Conservation (phyloP, 2,797 vertebrate genomes). For the Falco cherrug region DNA sequence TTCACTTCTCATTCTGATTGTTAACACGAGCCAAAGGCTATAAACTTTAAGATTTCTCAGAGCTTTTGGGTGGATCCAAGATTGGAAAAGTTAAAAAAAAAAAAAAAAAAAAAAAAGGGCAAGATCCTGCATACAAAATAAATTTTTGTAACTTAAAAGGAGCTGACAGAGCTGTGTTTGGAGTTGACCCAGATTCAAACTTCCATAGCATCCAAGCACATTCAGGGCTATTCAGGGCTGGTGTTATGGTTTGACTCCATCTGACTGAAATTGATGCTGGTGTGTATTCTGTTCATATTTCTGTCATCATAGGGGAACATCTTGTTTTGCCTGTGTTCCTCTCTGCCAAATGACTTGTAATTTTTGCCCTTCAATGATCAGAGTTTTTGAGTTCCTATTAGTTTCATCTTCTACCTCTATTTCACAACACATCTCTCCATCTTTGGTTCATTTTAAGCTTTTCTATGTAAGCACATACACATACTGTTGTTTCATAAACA, state of each 20-base stretch:
- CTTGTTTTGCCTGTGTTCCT: not conserved
- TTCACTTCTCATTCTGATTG: not conserved
- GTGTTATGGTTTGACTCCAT: not conserved
- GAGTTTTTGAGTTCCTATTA: not conserved
- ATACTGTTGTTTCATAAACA: not conserved
- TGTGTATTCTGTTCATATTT: not conserved
- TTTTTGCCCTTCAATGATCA: not conserved
- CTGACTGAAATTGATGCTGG: not conserved
- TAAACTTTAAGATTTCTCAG: not conserved
- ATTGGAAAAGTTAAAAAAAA: not conserved
- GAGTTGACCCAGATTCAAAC: not conserved
- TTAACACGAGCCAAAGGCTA: not conserved
- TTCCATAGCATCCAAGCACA: not conserved
- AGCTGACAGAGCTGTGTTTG: not conserved
- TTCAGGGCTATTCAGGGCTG: not conserved
- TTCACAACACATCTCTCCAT: not conserved
- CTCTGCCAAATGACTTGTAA: not conserved
- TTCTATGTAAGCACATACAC: not conserved
- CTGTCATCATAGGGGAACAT: not conserved
- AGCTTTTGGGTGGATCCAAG: not conserved
- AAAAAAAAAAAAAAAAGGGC: not conserved
- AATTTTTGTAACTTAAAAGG: not conserved
- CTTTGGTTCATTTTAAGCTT: not conserved
- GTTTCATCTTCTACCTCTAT: not conserved
- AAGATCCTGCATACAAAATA: not conserved